These are phyloP conservation scores for Macrobrachium rosenbergii DNA, from an alignment of 1,140 invertebrate genomes.

Conservation along the genomic window DNA sequence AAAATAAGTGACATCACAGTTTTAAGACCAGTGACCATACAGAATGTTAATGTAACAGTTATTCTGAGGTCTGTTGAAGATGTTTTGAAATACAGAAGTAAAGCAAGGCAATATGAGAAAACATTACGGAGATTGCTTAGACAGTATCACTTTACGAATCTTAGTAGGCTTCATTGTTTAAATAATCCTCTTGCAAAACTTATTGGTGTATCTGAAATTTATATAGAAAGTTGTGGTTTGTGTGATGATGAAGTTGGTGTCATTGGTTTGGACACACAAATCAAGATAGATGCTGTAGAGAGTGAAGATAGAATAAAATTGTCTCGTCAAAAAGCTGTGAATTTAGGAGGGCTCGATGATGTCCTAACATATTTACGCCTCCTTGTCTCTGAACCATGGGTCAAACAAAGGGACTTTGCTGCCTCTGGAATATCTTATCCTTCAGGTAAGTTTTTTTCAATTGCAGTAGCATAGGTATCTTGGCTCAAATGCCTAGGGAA, in stretches of 20 bases:
- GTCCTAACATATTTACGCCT: not conserved
- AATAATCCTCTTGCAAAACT: slow-evolving; percentile 3
- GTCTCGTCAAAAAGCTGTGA: not conserved
- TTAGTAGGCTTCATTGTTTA: not conserved
- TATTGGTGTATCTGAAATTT: not conserved
- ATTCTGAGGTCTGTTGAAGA: not conserved
- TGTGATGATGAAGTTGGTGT: not conserved
- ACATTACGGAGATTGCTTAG: not conserved
- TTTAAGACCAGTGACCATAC: not conserved
- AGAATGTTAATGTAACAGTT: not conserved
- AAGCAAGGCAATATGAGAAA: not conserved
- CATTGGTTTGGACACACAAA: not conserved
- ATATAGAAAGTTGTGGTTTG: not conserved
- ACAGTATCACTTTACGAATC: not conserved
- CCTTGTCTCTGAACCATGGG: not conserved
- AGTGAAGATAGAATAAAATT: not conserved
- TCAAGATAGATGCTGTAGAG: not conserved
- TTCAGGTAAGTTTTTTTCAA: not conserved
- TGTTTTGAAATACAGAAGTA: slow-evolving; percentile 1
- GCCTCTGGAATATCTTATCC: not conserved
- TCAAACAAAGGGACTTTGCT: not conserved
- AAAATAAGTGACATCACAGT: not conserved
- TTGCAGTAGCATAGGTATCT: not conserved
- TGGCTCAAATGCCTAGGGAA: not conserved
- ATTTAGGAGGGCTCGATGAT: not conserved